phyloP scores from a whole-genome alignment of 2,888 invertebrate species.

The Drosophila putrida region DNA sequence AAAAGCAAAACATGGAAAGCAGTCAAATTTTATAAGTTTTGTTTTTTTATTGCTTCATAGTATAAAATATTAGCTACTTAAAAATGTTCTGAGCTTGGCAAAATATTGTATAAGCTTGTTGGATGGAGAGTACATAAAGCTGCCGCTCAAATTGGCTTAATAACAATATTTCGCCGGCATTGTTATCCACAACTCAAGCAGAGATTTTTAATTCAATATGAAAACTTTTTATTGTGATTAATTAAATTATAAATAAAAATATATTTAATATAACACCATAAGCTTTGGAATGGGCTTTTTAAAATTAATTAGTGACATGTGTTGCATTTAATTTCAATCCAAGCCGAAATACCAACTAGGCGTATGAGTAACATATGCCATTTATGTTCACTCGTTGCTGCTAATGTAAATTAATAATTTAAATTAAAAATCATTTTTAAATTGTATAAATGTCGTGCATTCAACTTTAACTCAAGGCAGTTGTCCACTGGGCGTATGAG shows the following conservation, averaged over 20 bases:
- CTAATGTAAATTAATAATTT: neutral
- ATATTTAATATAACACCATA: neutral
- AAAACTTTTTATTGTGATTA: constrained; percentile 2
- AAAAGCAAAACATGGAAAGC: constrained; percentile 39
- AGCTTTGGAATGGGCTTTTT: no score
- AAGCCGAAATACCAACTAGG: neutral
- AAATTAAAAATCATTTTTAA: no score
- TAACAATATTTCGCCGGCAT: constrained; percentile 6
- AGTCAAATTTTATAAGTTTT: constrained; percentile 67
- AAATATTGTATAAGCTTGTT: constrained; percentile 2
- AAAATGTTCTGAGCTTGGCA: constrained; percentile 23
- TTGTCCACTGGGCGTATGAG: no score
- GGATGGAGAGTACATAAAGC: constrained; percentile 2
- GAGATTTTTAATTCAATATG: constrained; percentile 5
- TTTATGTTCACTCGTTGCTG: constrained; percentile 31
- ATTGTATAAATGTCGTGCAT: no score
- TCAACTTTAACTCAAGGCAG: no score
- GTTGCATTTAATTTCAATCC: neutral
- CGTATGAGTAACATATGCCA: constrained; percentile 54
- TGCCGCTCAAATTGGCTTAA: constrained; percentile 8
- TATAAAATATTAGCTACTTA: constrained; percentile 20
- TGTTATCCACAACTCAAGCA: neutral
- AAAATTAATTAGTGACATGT: no score
- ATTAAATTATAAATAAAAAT: constrained; percentile 6
- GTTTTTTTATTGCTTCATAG: constrained; percentile 31